phyloP scores from a whole-genome alignment of 1,140 invertebrate genomes.

The Megalopta genalis region DNA sequence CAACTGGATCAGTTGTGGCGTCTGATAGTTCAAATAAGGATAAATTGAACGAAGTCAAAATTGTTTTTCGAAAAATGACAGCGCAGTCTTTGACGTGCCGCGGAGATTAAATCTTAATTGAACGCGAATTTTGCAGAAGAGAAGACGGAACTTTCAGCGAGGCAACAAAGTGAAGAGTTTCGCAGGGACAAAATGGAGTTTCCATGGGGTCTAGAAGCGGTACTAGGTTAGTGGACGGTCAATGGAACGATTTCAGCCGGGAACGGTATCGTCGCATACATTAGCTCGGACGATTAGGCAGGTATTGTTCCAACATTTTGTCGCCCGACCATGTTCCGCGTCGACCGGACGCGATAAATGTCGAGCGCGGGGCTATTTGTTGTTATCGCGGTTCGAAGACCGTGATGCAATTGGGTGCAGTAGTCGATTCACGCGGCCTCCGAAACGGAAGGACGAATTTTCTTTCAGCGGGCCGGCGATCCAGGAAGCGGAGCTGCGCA shows the following conservation, averaged over 20 bases:
- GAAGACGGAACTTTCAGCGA: no score
- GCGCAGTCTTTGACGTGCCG: no score
- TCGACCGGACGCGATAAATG: slow-evolving; percentile 27
- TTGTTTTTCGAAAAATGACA: no score
- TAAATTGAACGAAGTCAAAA: no score
- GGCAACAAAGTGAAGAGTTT: no score
- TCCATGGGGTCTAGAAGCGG: no score
- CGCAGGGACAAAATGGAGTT: no score
- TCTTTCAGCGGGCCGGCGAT: neutral
- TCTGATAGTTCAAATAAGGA: no score
- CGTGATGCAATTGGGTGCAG: neutral
- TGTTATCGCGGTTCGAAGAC: neutral
- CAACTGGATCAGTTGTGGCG: no score
- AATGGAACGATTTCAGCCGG: neutral
- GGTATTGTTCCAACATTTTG: slow-evolving; percentile 14
- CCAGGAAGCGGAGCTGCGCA: neutral
- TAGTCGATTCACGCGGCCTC: no score
- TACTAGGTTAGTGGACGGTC: neutral
- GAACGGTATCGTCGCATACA: slow-evolving; percentile 20
- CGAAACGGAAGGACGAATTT: neutral
- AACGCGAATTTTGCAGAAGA: no score
- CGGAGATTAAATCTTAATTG: no score
- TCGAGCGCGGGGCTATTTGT: neutral
- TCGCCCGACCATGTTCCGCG: slow-evolving; percentile 23
- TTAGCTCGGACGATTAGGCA: slow-evolving; percentile 30